Base-by-base conservation (phyloP, 37 sponge, comb jelly and placozoan species). In the Crambe crambe region DNA sequence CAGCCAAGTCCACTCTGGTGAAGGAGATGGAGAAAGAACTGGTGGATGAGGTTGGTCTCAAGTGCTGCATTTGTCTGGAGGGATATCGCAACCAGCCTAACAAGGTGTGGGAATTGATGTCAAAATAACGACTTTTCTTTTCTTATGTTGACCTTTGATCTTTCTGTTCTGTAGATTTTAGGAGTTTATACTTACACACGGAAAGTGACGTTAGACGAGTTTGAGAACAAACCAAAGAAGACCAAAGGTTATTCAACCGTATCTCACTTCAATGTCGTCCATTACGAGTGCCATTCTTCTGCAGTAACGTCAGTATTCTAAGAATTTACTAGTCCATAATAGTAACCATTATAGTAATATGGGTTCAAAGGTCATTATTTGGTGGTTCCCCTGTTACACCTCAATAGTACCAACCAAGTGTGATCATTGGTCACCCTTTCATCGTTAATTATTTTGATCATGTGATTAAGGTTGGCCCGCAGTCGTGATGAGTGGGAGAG, bases 401-500 rank as follows among this genome's bases (percentile, higher is more conserved):
- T n/a, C n/a, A n/a, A n/a, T n/a, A n/a, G n/a, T n/a, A n/a, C n/a
- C n/a, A n/a, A n/a, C n/a, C n/a, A n/a, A n/a, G n/a, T n/a, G n/a
- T n/a, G n/a, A n/a, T n/a, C n/a, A n/a, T n/a, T n/a, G n/a, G n/a
- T n/a, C n/a, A n/a, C n/a, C n/a, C n/a, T n/a, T n/a, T n/a, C n/a
- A n/a, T n/a, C n/a, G n/a, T n/a, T n/a, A n/a, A n/a, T n/a, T n/a
- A n/a, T n/a, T n/a, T n/a, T n/a, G 15, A 57, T 57, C 62, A 5
- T 47, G 51, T 32, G 26, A 3, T 81, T 43, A 56, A 92, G 97
- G 56, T 79, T 83, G 26, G 86, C 94, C 54, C 63, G 92, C 22
- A 78, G 89, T 15, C 42, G 95, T 30, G 94, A 96, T 58, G 97
- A 94, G 56, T 96, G 97, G 97, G 97, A 96, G 83, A 90, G 95